Base-by-base conservation (phyloP, 2,113 vertebrate species). In the Brienomyrus longianalis region DNA sequence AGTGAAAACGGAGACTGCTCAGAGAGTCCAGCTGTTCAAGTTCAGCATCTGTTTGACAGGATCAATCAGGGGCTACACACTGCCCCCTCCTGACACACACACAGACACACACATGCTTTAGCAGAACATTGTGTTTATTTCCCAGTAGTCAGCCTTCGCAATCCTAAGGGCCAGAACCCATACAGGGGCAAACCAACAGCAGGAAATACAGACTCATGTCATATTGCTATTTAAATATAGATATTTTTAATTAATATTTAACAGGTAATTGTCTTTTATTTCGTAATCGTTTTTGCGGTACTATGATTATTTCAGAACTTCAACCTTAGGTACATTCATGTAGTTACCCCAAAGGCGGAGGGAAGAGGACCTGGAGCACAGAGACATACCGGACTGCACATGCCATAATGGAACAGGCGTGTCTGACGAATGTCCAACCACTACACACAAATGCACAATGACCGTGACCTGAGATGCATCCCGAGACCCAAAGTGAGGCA, bases 181-280 rank as follows among this genome's bases (percentile, higher is more conserved):
- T 86, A 89, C 43, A 21, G 77, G 54, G 91, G 88, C 88, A 35
- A 84, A 91, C 93, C 92, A 90, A 91, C 90, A 89, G 92, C 93
- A 93, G 93, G 91, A 94, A 91, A 91, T 91, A 93, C 91, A 94
- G 90, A 92, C 83, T 92, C 92, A 95, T 92, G 94, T 92, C 92
- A 94, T 95, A 95, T 95, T 95, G 94, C 95, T 94, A 92, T 94
- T 93, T 94, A 94, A 92, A 94, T 91, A 87, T 93, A 91, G 92
- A 90, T 91, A 90, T 91, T 92, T 91, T 89, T 86, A 74, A 84
- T 92, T 89, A 84, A 87, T 91, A 90, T 50, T 89, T 21, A 89
- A 91, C 74, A 87, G 52, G 80, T 90, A 51, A 19, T 89, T 59
- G 91, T 91, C 91, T 87, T 90, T 9, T 84, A 48, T 84, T 45